Evolutionary conservation across 2,113 vertebrate genomes (phyloP), one percentile per base, ranked within the genome.

Genomic region (Corydoras maculifer): DNA sequence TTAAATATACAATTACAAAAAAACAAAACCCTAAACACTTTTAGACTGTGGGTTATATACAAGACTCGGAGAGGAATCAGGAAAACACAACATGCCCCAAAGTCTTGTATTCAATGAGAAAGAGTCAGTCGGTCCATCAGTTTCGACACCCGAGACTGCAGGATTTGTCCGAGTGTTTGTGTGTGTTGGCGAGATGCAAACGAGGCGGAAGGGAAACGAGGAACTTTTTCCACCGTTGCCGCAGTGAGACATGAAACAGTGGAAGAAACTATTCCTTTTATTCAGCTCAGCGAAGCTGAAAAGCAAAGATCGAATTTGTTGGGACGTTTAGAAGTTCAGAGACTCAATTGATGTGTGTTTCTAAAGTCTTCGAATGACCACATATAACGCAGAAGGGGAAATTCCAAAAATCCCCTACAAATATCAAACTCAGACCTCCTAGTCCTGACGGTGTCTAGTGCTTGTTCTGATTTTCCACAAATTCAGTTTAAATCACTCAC

Each of bases 151-250:
- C 14, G 8, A 14, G 18, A 50, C 13, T 62, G 54, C 48, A 68
- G 62, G 14, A 55, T 58, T 9, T 73, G 63, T 72, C 54, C 75
- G 68, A 68, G 68, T 68, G 68, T 50, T 31, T 61, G 66, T 69
- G 71, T 65, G 30, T 70, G 12, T 62, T 59, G 72, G 11, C 59
- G 59, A 58, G 58, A 77, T 30, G 49, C 6, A 77, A 66, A 63
- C 58, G 62, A 62, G 59, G 18, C 65, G 18, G 62, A 64, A 62
- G 32, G 62, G 1, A 64, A 77, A 62, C 67, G 67, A 77, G 70
- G 70, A 69, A 74, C 63, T 78, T 78, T 64, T 68, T 78, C 72
- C 76, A 68, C 76, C 76, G 62, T 72, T 68, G 67, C 65, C 72
- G 63, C 72, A 68, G 32, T 73, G 65, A 67, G 18, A 77, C 31